phyloP scores from a whole-genome alignment of 1,140 invertebrate species.

The Trialeurodes vaporariorum region DNA sequence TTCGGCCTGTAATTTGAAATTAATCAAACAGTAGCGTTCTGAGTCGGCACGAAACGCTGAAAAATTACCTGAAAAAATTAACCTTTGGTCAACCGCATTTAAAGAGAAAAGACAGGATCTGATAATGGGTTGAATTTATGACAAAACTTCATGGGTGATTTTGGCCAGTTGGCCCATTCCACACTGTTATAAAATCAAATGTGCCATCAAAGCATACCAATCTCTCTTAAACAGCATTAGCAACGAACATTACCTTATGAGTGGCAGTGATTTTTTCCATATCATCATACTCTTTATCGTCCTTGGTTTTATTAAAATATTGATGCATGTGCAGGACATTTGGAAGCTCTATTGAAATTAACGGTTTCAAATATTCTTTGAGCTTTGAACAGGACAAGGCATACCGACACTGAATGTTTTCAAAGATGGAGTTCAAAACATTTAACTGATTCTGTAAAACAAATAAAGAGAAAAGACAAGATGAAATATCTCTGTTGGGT shows the following conservation, averaged over 20 bases:
- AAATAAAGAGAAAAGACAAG: slow-evolving; percentile 11
- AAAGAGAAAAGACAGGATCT: no score
- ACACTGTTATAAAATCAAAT: no score
- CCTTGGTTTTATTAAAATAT: slow-evolving; percentile 49
- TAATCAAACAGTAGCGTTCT: no score
- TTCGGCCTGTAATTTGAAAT: no score
- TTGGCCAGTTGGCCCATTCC: no score
- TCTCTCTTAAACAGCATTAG: no score
- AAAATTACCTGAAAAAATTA: no score
- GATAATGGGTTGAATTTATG: no score
- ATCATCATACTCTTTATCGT: slow-evolving; percentile 34
- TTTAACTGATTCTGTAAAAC: slow-evolving; percentile 33
- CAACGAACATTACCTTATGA: slow-evolving; percentile 68
- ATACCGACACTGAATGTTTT: slow-evolving; percentile 71
- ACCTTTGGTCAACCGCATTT: no score
- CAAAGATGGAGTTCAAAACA: slow-evolving; percentile 39
- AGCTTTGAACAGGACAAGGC: slow-evolving; percentile 71
- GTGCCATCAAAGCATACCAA: no score
- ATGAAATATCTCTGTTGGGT: background rate
- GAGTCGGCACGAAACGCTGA: no score
- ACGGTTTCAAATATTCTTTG: slow-evolving; percentile 57
- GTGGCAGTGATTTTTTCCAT: slow-evolving; percentile 51
- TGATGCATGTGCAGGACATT: slow-evolving; percentile 68
- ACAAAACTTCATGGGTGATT: no score
- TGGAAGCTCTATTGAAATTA: slow-evolving; percentile 59